Evolutionary conservation across 2,888 invertebrate species (phyloP), one percentile per base, ranked within the genome.

Genomic region (Eupithecia abbreviata): DNA sequence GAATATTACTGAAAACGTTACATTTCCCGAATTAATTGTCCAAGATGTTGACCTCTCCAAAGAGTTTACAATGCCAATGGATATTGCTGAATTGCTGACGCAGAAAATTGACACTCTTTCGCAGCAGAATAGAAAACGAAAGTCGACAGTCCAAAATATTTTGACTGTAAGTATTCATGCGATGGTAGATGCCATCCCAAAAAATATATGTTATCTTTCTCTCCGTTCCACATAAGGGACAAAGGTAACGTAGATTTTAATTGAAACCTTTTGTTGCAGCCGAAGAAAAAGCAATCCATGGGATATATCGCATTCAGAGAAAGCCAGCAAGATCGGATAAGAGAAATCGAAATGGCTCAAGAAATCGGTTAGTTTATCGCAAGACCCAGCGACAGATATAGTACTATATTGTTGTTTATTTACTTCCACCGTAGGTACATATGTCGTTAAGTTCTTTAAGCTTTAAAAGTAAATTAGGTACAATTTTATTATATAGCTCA

Each of bases 41-140:
- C 69, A 62, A 72, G 82, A 86, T 72, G 12, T 74, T 49, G 80
- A 86, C 10, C 72, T 81, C 4, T 78, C 84, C 0, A 30, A 62
- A 82, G 79, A 49, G 84, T 82, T 12, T 72, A 18, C 45, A 12
- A 9, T 18, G n/a, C 58, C 71, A 55, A 49, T 58, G 18, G 69
- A 92, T 62, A 85, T 91, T 73, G 77, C 88, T 0, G 88, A 91
- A 0, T 75, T 92, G 72, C 87, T 86, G 0, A 93, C 93, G 12
- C 94, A 93, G 78, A 89, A 89, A 51, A 72, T 93, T 30, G 82
- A 85, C 42, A 85, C 86, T 0, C 45, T 86, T 0, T 87, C 89
- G 2, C 85, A 85, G 51, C 85, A 82, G 66, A 75, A 81, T 3
- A 79, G 82, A 13, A 89, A 89, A 79, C 85, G 89, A 2, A 71